Conservation (phyloP, 2,113 vertebrate genomes). For the Microtus ochrogaster region DNA sequence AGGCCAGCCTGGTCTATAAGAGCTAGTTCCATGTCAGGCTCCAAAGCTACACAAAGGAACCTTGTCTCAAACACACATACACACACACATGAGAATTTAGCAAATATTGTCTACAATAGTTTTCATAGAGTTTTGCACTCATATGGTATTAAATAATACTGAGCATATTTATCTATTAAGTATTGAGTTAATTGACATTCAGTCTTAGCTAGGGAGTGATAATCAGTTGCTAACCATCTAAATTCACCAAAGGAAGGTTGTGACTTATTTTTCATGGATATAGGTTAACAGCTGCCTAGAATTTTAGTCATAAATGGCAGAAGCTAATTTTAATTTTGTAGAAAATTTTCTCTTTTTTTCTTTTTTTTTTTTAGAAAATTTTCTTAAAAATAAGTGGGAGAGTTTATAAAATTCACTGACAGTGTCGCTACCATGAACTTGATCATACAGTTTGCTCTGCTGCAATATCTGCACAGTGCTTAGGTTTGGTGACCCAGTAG, state of each 20-base stretch:
- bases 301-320: neutral
- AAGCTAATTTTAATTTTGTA: neutral
- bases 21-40: no score
- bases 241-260: neutral
- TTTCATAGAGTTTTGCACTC: neutral
- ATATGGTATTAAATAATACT: neutral
- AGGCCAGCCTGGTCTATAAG: no score
- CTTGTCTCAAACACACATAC: no score
- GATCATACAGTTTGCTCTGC: neutral
- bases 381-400: neutral
- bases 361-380: neutral
- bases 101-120: neutral
- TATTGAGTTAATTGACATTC: slow-evolving; percentile 35
- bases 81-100: neutral
- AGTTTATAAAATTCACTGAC: neutral
- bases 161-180: neutral
- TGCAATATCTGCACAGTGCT: neutral
- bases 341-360: slow-evolving; percentile 34
- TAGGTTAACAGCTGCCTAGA: neutral
- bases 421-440: no score
- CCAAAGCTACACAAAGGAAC: no score
- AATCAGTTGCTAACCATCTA: neutral
- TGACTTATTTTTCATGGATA: neutral
- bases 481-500: neutral
- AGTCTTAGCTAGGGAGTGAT: neutral